phyloP scores from a whole-genome alignment of 1,140 invertebrate genomes.

The Copidosoma floridanum region DNA sequence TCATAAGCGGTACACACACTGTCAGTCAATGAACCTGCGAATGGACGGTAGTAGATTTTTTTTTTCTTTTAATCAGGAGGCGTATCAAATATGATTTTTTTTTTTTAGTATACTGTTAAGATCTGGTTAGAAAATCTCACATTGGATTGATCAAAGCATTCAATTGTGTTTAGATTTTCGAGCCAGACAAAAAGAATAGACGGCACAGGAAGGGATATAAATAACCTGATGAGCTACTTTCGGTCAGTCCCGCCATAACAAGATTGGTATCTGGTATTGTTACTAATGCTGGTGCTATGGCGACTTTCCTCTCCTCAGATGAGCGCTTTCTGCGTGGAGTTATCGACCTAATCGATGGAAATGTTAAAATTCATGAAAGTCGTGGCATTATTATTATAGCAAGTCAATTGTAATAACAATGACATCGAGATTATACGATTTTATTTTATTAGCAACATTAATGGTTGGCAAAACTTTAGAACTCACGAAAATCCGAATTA shows the following conservation, averaged over 20 bases:
- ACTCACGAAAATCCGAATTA: no score
- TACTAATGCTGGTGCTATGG: constrained; percentile 46
- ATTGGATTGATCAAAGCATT: no score
- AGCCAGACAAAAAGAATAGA: neutral
- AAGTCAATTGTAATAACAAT: no score
- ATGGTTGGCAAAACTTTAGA: no score
- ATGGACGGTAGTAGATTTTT: constrained; percentile 27
- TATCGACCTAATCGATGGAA: constrained; percentile 42
- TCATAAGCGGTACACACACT: constrained; percentile 65
- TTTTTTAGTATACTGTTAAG: constrained; percentile 2
- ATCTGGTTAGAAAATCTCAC: neutral
- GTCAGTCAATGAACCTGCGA: constrained; percentile 60
- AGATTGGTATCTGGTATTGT: constrained; percentile 49
- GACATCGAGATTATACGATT: no score
- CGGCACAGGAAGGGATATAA: constrained; percentile 25
- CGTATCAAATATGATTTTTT: no score
- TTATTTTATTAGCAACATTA: no score
- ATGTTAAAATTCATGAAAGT: no score
- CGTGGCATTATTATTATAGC: no score
- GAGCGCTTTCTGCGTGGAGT: constrained; percentile 54
- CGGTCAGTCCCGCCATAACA: constrained; percentile 56
- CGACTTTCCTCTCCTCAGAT: constrained; percentile 50
- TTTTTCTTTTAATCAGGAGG: no score
- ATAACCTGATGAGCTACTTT: constrained; percentile 66
- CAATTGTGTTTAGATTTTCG: no score